Conservation (phyloP, 1,140 invertebrate genomes). For the Leptestheria dahalacensis region DNA sequence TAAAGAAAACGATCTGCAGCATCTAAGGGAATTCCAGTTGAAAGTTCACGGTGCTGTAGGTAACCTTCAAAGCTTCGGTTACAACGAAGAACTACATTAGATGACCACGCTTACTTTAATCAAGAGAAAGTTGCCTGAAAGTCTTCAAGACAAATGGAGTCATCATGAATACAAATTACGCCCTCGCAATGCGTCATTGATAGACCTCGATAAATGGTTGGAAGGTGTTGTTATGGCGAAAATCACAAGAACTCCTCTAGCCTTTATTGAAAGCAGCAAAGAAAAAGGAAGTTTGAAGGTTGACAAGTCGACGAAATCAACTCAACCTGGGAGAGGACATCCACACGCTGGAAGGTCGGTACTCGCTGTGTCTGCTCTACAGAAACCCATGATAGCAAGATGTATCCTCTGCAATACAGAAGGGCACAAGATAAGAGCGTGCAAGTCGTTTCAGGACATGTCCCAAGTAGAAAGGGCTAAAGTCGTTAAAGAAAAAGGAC, state of each 20-base stretch:
- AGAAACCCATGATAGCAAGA: neutral
- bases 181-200: neutral
- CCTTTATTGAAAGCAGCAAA: no score
- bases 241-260: neutral
- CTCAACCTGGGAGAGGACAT: no score
- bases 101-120: neutral
- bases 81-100: neutral
- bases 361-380: neutral
- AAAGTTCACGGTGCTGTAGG: conserved; percentile 2
- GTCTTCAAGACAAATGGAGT: neutral
- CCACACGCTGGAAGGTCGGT: no score
- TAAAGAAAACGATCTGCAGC: neutral
- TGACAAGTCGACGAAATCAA: no score
- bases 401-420: neutral
- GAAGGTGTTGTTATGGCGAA: neutral
- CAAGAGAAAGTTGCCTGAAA: neutral
- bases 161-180: neutral
- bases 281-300: no score
- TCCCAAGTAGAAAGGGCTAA: neutral
- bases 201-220: conserved; percentile 2
- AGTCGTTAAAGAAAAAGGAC: neutral
- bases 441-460: no score
- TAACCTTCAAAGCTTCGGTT: neutral
- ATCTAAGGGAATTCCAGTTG: neutral
- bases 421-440: no score